Base-by-base conservation (phyloP, 1,140 invertebrate genomes). In the Musca domestica region DNA sequence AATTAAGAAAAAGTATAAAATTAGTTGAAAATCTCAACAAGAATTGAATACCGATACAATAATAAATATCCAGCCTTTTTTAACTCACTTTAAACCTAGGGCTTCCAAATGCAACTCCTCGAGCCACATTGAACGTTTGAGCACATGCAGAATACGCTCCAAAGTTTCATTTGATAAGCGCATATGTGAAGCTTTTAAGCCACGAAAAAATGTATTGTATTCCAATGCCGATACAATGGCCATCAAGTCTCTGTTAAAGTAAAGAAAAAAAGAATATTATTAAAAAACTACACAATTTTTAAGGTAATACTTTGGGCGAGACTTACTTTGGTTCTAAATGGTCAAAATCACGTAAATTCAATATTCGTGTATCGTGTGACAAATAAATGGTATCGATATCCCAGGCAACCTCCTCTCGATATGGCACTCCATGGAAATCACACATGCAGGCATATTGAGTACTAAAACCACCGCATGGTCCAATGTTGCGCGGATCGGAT, bases 401-500 rank as follows among this genome's bases (percentile, higher is more conserved):
- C 95, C 95, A 97, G 54, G 94, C 92, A 20, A 98, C 95, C 86
- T 98, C 95, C 75, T 96, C 95, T 87, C 94, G 85, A 82, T 95
- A 96, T 20, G 94, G 92, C 69, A 96, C 88, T 74, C 89, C 88
- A 82, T 95, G 93, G 76, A 92, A 92, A 84, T 98, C 95, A 82
- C 96, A 98, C 93, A 97, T 96, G 78, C 95, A 96, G 17, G 93
- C 93, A 85, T 98, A 98, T 84, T 97, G 95, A 65, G 92, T 92
- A 25, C 95, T 96, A 82, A 96, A 98, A 52, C 95, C 94, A 7
- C 95, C 95, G 80, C 95, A 98, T 22, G 95, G 95, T 5, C 91
- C 91, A 52, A 88, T 86, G 74, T 90, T 90, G 69, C 88, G 84
- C 17, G 86, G 86, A 72, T 88, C 88, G 69, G 87, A 86, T 17